A percentile compares a stretch with the other conserved stretches of the same genome.
These are phyloP conservation scores for Halictus quadricinctus DNA, from an alignment of 2,888 invertebrate species.

Conservation along the genomic window DNA sequence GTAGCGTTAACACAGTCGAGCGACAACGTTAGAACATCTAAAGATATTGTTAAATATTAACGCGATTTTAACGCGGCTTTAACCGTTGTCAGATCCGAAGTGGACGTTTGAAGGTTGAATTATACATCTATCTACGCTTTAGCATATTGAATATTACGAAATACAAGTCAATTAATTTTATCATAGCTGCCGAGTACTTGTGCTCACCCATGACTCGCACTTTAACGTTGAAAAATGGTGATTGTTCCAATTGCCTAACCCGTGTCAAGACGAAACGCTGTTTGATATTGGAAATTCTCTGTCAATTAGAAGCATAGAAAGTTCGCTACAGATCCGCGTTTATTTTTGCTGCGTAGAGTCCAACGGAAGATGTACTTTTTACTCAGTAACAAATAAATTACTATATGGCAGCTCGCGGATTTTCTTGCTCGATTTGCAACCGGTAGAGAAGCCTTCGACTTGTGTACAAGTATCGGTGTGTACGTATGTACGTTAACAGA, in stretches of 20 bases:
- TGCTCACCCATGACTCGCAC: slow-evolving; percentile 47
- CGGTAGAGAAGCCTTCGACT: slow-evolving; percentile 28
- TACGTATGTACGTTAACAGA: slow-evolving; percentile 32
- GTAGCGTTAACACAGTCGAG: slow-evolving; percentile 15
- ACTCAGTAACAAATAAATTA: neutral
- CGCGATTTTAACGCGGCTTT: slow-evolving; percentile 3
- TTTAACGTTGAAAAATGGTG: slow-evolving; percentile 65
- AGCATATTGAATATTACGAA: slow-evolving; percentile 55
- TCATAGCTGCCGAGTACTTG: slow-evolving; percentile 24
- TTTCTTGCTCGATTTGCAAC: slow-evolving; percentile 29
- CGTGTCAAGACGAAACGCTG: slow-evolving; percentile 49
- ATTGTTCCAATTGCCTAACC: slow-evolving; percentile 45
- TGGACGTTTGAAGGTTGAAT: slow-evolving; percentile 51
- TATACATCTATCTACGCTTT: slow-evolving; percentile 37
- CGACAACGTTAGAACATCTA: neutral
- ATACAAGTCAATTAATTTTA: slow-evolving; percentile 45
- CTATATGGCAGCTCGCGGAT: slow-evolving; percentile 14
- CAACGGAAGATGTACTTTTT: neutral
- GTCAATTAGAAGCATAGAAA: slow-evolving; percentile 36
- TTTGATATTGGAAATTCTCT: slow-evolving; percentile 36
- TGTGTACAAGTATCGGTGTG: neutral
- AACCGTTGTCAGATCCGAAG: slow-evolving; percentile 5
- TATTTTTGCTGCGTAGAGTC: neutral
- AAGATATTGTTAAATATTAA: slow-evolving; percentile 1
- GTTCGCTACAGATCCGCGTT: neutral